Conservation (phyloP, 2,797 vertebrate genomes). For the Synaphobranchus kaupii region DNA sequence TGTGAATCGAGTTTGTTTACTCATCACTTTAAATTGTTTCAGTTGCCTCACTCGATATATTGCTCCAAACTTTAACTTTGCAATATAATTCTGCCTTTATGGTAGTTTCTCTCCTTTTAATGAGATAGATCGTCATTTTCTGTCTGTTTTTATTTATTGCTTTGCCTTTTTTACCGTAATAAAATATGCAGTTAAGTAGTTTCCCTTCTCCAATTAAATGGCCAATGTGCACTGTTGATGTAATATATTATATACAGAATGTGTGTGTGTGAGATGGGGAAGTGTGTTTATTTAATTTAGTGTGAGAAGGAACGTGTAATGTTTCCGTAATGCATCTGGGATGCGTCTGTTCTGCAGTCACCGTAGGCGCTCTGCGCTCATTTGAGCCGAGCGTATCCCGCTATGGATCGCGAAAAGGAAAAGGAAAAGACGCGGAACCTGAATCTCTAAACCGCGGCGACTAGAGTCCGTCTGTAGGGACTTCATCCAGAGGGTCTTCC, state of each 20-base stretch:
- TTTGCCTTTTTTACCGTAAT: background rate
- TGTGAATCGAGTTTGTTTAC: background rate
- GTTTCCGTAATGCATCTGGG: background rate
- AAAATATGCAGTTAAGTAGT: slow-evolving; percentile 16
- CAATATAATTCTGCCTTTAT: background rate
- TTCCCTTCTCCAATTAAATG: background rate
- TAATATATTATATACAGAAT: background rate
- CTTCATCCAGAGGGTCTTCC: background rate
- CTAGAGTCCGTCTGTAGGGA: background rate
- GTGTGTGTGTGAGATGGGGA: background rate
- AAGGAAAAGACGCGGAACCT: background rate
- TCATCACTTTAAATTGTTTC: background rate
- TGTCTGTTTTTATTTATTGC: background rate
- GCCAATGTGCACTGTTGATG: background rate
- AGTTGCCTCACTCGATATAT: background rate
- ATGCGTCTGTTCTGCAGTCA: background rate
- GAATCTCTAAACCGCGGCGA: background rate
- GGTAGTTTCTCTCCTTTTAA: background rate
- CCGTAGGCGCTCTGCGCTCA: background rate
- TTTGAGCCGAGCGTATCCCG: background rate
- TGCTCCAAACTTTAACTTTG: background rate
- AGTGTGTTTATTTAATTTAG: background rate
- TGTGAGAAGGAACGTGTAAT: background rate
- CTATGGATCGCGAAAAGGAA: background rate
- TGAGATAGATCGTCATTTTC: background rate